A percentile compares a stretch with the other conserved stretches of the same genome.
phyloP scores from a whole-genome alignment of 1,140 invertebrate genomes.

The Leptoteleia sp. region DNA sequence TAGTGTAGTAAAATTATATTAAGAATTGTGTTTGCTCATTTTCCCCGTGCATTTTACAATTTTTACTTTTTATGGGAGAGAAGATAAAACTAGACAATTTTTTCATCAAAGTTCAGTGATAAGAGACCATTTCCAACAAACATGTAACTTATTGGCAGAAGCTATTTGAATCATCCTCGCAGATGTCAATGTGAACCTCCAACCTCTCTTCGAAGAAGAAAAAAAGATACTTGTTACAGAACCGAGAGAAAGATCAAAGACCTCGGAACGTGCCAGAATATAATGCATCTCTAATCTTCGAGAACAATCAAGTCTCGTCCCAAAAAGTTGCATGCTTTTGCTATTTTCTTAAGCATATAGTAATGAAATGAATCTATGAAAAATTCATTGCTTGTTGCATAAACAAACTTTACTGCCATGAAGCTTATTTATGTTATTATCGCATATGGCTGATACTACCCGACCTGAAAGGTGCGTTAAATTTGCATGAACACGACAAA shows the following conservation, averaged over 20 bases:
- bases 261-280: conserved; percentile 19
- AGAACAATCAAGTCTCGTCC: background rate
- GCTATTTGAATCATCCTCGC: conserved; percentile 20
- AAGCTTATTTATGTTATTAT: conserved; percentile 5
- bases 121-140: conserved; percentile 9
- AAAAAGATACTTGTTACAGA: conserved; percentile 3
- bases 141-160: conserved; percentile 1
- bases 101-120: conserved; percentile 31
- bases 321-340: too few relatives aligned
- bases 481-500: conserved; percentile 12
- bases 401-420: conserved; percentile 6
- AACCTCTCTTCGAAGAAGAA: background rate
- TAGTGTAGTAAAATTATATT: too few relatives aligned
- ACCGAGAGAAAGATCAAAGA: conserved; percentile 2
- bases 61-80: too few relatives aligned
- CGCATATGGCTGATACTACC: background rate
- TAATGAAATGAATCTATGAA: too few relatives aligned
- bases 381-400: background rate
- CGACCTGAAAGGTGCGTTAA: background rate
- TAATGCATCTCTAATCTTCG: background rate
- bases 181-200: conserved; percentile 14
- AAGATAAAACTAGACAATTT: conserved; percentile 18
- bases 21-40: too few relatives aligned
- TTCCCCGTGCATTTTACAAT: too few relatives aligned
- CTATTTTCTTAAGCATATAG: too few relatives aligned